phyloP scores from a whole-genome alignment of 2,797 vertebrate species.

The Falco novaeseelandiae region DNA sequence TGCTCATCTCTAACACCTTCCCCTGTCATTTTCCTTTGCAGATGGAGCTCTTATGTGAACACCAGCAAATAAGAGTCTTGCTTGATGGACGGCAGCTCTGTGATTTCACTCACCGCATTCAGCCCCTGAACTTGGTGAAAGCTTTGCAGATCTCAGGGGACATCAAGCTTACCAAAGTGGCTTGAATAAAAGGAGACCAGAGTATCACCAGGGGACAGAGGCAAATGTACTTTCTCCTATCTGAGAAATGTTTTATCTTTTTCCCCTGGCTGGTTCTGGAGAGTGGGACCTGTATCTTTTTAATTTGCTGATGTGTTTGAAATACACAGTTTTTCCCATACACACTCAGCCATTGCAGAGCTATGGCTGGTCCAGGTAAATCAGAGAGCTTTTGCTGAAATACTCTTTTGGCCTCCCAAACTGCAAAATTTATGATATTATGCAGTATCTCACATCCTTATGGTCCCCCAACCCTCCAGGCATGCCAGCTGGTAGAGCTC shows the following conservation, averaged over 20 bases:
- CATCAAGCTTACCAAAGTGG: slow-evolving; percentile 90
- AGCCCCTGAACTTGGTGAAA: slow-evolving; percentile 83
- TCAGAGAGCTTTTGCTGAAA: background rate
- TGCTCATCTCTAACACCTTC: background rate
- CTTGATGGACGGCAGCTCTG: slow-evolving; percentile 90
- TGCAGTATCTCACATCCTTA: background rate
- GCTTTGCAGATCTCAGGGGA: slow-evolving; percentile 86
- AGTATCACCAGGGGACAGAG: background rate
- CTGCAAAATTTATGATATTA: background rate
- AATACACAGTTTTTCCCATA: background rate
- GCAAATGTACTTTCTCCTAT: background rate
- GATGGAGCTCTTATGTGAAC: slow-evolving; percentile 94
- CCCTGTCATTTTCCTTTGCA: slow-evolving; percentile 46
- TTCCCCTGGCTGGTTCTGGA: background rate
- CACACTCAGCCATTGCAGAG: background rate
- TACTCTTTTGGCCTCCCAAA: background rate
- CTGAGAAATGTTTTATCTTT: background rate
- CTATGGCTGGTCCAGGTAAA: background rate
- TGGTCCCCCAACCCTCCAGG: background rate
- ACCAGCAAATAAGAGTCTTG: slow-evolving; percentile 90
- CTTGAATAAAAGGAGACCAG: slow-evolving; percentile 65
- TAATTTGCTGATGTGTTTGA: background rate
- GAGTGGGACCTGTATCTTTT: background rate
- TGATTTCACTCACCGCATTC: slow-evolving; percentile 85
- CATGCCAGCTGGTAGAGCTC: background rate